Conservation (phyloP, 92 coral and sea anemone species). For the Paramuricea clavata region DNA sequence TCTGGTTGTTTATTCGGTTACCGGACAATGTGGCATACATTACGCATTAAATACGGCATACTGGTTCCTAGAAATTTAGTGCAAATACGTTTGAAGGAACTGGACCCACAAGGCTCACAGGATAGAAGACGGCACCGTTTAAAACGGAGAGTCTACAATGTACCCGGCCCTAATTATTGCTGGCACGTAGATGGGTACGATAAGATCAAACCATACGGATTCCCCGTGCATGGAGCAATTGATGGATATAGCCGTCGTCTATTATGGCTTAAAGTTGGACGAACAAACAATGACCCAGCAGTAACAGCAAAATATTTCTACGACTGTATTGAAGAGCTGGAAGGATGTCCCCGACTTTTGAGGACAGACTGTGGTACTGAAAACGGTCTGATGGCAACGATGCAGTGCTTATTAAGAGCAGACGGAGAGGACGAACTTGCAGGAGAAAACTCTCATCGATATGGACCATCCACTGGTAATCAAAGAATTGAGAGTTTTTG, state of each 20-base stretch:
- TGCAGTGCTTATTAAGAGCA: constrained; percentile 31
- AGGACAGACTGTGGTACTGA: constrained; percentile 55
- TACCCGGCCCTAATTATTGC: constrained; percentile 57
- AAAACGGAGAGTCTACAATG: constrained; percentile 42
- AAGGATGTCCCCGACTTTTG: constrained; percentile 32
- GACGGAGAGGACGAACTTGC: constrained; percentile 42
- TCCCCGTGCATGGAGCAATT: constrained; percentile 42
- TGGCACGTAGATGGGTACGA: constrained; percentile 63
- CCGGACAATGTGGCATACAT: constrained; percentile 59
- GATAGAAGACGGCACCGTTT: constrained; percentile 53
- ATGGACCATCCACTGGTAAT: constrained; percentile 27
- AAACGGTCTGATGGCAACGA: constrained; percentile 49
- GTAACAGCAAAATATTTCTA: constrained; percentile 28
- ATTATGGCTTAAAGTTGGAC: constrained; percentile 21
- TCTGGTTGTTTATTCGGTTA: constrained; percentile 53
- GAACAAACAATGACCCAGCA: constrained; percentile 48
- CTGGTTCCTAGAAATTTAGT: constrained; percentile 35
- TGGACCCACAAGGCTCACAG: constrained; percentile 59
- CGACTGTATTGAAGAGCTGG: constrained; percentile 42
- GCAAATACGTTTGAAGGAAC: constrained; percentile 21
- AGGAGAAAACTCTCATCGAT: constrained; percentile 42
- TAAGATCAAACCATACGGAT: constrained; percentile 54
- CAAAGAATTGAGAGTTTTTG: constrained; percentile 15
- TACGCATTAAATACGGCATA: constrained; percentile 54
- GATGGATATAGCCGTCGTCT: constrained; percentile 43